phyloP scores from a whole-genome alignment of 2,113 vertebrate species.

The Cyphomyrus plagiostoma region DNA sequence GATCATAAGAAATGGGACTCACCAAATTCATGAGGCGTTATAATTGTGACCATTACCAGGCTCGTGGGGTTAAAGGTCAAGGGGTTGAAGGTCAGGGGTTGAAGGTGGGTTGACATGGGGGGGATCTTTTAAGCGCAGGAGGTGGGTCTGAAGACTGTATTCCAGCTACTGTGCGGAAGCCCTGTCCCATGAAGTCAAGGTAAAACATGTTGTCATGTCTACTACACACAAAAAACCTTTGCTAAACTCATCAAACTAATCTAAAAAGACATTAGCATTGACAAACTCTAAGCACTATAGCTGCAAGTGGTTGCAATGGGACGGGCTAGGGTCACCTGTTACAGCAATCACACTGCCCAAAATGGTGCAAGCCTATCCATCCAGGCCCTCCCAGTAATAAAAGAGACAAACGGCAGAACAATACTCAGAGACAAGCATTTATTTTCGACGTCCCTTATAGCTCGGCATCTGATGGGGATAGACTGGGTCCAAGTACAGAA shows the following conservation, averaged over 20 bases:
- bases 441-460: not conserved
- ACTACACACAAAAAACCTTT: not conserved
- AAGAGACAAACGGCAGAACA: not conserved
- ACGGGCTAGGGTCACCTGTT: not conserved
- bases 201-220: not conserved
- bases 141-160: not conserved
- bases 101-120: not conserved
- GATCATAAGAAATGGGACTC: not conserved
- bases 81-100: not conserved
- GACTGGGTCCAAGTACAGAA: not conserved
- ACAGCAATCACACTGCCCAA: not conserved
- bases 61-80: not conserved
- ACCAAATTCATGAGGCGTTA: not conserved
- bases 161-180: not conserved
- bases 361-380: not conserved
- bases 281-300: not conserved
- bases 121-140: not conserved
- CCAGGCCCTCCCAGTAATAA: not conserved
- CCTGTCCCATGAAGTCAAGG: not conserved
- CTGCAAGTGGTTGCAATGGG: not conserved
- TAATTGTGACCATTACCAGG: not conserved
- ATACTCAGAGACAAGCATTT: slow-evolving; percentile 7
- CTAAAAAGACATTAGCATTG: not conserved
- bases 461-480: not conserved
- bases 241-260: not conserved